These are phyloP conservation scores for Trachelus stipa DNA, from an alignment of 2,888 invertebrate genomes.

Conservation along the genomic window DNA sequence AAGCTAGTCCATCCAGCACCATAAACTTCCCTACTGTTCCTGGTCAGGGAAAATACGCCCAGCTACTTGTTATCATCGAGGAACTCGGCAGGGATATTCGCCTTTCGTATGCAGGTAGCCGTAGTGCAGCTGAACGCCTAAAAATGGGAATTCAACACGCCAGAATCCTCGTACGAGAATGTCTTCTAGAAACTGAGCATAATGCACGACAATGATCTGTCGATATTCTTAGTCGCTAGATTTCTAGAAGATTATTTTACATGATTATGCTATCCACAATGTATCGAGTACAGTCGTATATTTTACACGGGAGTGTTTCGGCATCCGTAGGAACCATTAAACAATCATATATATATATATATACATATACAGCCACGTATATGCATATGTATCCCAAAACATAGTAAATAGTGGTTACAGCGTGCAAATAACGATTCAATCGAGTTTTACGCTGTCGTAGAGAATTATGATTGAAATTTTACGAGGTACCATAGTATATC, in stretches of 20 bases:
- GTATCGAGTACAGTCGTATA: slow-evolving; percentile 39
- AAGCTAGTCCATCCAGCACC: slow-evolving; percentile 59
- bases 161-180: slow-evolving; percentile 62
- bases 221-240: slow-evolving; percentile 45
- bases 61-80: slow-evolving; percentile 65
- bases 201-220: slow-evolving; percentile 64
- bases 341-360: not conserved
- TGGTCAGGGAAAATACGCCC: slow-evolving; percentile 65
- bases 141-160: slow-evolving; percentile 65
- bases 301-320: slow-evolving; percentile 32
- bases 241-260: slow-evolving; percentile 45
- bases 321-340: slow-evolving; percentile 23
- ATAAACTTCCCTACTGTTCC: slow-evolving; percentile 63
- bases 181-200: slow-evolving; percentile 62
- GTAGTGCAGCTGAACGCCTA: slow-evolving; percentile 62
- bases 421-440: not conserved
- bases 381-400: not conserved
- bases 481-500: not conserved
- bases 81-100: slow-evolving; percentile 67
- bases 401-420: not conserved
- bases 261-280: slow-evolving; percentile 33
- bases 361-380: not conserved
- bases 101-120: slow-evolving; percentile 63
- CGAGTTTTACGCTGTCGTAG: not conserved
- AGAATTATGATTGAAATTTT: not conserved